These are phyloP conservation scores for Ptychadena robeensis DNA, from an alignment of 2,797 vertebrate species.

Conservation along the genomic window DNA sequence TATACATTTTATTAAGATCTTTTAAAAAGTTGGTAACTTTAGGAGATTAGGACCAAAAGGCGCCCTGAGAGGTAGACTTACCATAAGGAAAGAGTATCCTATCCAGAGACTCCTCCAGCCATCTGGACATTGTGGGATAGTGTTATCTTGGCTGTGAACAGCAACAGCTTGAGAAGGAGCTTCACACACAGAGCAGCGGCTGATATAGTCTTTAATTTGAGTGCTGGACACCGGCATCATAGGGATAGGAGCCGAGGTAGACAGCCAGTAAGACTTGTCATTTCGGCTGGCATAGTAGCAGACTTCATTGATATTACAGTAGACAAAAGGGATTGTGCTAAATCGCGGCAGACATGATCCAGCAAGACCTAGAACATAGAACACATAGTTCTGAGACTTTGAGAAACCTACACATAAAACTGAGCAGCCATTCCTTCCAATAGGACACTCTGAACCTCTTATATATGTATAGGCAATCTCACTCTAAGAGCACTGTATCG, in stretches of 20 bases:
- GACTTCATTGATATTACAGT: conserved; percentile 90
- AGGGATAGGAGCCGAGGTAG: conserved; percentile 91
- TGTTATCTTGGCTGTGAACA: conserved; percentile 91
- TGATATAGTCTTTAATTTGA: conserved; percentile 90
- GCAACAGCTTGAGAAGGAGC: conserved; percentile 90
- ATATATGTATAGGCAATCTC: too few relatives aligned
- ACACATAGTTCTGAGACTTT: neutral
- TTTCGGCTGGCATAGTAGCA: conserved; percentile 94
- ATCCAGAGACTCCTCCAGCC: conserved; percentile 98
- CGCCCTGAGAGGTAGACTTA: conserved; percentile 65
- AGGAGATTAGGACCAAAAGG: too few relatives aligned
- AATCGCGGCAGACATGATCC: conserved; percentile 93
- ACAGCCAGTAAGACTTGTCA: conserved; percentile 98
- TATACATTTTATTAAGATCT: too few relatives aligned
- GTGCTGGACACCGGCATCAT: conserved; percentile 90
- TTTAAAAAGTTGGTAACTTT: too few relatives aligned
- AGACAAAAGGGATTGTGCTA: conserved; percentile 97
- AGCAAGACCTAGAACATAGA: conserved; percentile 83
- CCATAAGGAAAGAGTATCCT: conserved; percentile 98
- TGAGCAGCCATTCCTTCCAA: too few relatives aligned
- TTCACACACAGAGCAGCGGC: conserved; percentile 93
- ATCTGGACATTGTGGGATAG: conserved; percentile 86
- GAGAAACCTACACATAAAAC: neutral
- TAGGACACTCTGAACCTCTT: too few relatives aligned
- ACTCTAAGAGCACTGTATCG: too few relatives aligned